A percentile compares a stretch with the other conserved stretches of the same genome.
Conservation (phyloP, 2,888 invertebrate species). For the Nudaria mundana region DNA sequence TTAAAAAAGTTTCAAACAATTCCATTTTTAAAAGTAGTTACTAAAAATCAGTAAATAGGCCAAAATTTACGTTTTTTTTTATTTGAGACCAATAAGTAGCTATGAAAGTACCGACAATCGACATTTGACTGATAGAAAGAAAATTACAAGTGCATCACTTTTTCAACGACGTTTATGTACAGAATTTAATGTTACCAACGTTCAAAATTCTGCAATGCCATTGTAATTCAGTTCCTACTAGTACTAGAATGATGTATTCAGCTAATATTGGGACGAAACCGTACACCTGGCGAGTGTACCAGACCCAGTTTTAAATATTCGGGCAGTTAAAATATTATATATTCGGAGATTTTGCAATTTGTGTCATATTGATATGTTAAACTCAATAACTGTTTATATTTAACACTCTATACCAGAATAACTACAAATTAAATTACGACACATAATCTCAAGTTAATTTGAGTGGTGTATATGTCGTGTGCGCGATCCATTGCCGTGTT, state of each 20-base stretch:
- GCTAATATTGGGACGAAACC: slow-evolving; percentile 42
- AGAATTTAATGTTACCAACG: slow-evolving; percentile 53
- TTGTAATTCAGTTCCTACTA: slow-evolving; percentile 46
- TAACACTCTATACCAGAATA: slow-evolving; percentile 7
- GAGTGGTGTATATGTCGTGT: slow-evolving; percentile 6
- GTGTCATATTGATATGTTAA: slow-evolving; percentile 29
- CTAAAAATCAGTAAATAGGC: slow-evolving; percentile 7
- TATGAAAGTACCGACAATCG: slow-evolving; percentile 15
- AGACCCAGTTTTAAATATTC: slow-evolving; percentile 11
- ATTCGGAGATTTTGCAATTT: slow-evolving; percentile 13
- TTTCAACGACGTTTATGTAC: slow-evolving; percentile 59
- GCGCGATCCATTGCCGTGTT: slow-evolving; percentile 10
- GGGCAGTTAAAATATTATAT: too few species aligned
- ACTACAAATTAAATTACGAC: slow-evolving; percentile 18
- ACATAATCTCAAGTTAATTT: slow-evolving; percentile 3
- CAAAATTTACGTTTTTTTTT: slow-evolving; percentile 33
- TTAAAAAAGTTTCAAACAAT: not conserved
- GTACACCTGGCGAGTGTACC: slow-evolving; percentile 37
- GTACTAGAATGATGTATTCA: slow-evolving; percentile 46
- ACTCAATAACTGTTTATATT: slow-evolving; percentile 22
- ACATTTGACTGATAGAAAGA: slow-evolving; percentile 36
- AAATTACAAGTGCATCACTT: slow-evolving; percentile 47
- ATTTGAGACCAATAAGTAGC: slow-evolving; percentile 46
- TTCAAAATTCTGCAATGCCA: slow-evolving; percentile 41
- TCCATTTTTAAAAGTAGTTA: slow-evolving; percentile 11